Base-by-base conservation (phyloP, 2,888 invertebrate species). In the Lasioglossum oenotherae region DNA sequence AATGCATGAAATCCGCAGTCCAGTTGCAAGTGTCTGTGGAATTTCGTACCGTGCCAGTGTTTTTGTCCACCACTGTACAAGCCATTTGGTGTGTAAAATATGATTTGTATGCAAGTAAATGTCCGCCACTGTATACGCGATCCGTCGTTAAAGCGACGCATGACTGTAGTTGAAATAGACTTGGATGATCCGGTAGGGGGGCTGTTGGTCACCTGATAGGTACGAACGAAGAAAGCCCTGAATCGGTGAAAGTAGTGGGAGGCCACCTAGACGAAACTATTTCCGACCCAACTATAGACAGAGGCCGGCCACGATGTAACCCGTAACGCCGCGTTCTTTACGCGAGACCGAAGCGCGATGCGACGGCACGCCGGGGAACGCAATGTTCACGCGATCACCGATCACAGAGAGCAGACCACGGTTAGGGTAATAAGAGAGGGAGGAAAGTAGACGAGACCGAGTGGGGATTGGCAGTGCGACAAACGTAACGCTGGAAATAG, bases 381-480 rank as follows among this genome's bases (percentile, higher is more conserved):
- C 76, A 35, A 69, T 19, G 77, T 82, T 84, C 57, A 19, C 77
- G 60, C 49, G 85, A 53, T 14, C 80, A 46, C 44, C 31, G 67
- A 64, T 12, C 60, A 5, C 60, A 27, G 60, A 60, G 27, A 8
- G 6, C 19, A 49, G 49, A 46, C 53, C 23, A 35, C 77, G 38
- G 44, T 77, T 72, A 72, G 64, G 87, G 78, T 75, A 75, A n/a
- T 69, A 74, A 67, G 79, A 53, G 72, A 44, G 72, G 60, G 64
- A 27, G 74, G 44, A 31, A 69, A 67, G 64, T 74, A 49, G 82
- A 81, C 27, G 46, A 72, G 67, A 74, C 69, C 78, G 64, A 74
- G 77, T 57, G 88, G 85, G 85, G 81, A 90, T 92, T 90, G 93
- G 92, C 92, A 91, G 80, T 85, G 91, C 91, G 92, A 93, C 93